Base-by-base conservation (phyloP, 2,797 vertebrate species). In the Peromyscus aztecus region DNA sequence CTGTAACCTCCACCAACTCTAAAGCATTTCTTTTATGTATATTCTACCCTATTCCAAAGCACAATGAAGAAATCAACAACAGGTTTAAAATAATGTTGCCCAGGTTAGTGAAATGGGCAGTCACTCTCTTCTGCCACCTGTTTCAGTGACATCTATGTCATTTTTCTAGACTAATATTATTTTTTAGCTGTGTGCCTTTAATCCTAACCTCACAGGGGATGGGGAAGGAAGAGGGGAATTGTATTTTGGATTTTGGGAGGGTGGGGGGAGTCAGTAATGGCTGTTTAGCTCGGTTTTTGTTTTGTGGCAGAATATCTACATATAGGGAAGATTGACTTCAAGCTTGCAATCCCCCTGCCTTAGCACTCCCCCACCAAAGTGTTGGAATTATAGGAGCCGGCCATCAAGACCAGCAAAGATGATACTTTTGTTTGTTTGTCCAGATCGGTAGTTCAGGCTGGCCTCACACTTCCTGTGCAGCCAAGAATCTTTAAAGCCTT, bases 41-140 rank as follows among this genome's bases (percentile, higher is more conserved):
- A 91, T 80, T 93, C 87, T 94, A 31, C 37, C 31, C 29, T 14
- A 71, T 84, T 93, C 37, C 69, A 78, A 91, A 93, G 86, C 34
- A 94, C 73, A 89, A 34, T 82, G 73, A 93, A 89, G 67, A 97
- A 77, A 94, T 84, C 43, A 88, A 85, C 92, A 90, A 6, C 19
- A 84, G 11, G 31, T 31, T 85, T 95, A 24, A 37, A 24, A 95
- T 95, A 95, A 89, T 55, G 10, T 7, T 93, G 52, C 71, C 75
- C 65, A 77, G 3, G 69, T 40, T 92, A 13, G 27, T 34, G 69
- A 95, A 96, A 89, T 16, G 19, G 52, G 34, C n/a, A 91, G 27
- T 69, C 57, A 90, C 6, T 81, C 34, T 84, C 43, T 94, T 16
- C 67, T 27, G 63, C 2, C 89, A 34, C 16, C 75, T 94, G 63